Percentiles rank a stretch among this genome's conserved stretches.
Conservation (phyloP, 2,113 vertebrate species). For the Aythya baeri region DNA sequence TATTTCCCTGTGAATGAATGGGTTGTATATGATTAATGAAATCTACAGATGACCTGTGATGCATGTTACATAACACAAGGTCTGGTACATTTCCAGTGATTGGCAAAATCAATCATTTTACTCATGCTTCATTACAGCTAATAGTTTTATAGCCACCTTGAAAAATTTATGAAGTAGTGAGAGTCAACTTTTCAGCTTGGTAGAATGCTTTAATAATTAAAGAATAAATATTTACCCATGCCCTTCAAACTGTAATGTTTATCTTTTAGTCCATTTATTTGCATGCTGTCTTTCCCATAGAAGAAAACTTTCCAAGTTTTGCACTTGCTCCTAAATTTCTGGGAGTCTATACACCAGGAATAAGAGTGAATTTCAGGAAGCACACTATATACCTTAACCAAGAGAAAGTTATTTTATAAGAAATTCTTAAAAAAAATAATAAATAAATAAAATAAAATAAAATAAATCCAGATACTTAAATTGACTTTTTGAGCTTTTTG, state of each 20-base stretch:
- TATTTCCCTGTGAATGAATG: not conserved
- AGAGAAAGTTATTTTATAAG: not conserved
- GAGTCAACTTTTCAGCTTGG: not conserved
- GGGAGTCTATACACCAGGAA: not conserved
- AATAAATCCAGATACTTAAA: not conserved
- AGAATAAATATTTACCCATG: conserved; percentile 10
- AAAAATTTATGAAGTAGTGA: not conserved
- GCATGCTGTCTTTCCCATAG: not conserved
- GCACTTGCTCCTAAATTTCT: not conserved
- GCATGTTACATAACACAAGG: conserved; percentile 11
- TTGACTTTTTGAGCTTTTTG: not conserved
- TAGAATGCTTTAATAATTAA: not conserved
- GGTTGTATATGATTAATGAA: conserved; percentile 31
- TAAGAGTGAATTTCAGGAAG: not conserved
- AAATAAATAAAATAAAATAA: too few species aligned
- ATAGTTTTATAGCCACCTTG: conserved; percentile 4
- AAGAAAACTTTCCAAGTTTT: not conserved
- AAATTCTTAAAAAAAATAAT: not conserved
- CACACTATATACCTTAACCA: rapidly evolving
- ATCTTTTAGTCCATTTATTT: not conserved
- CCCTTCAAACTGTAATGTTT: not conserved
- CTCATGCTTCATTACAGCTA: not conserved
- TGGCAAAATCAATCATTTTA: conserved; percentile 42
- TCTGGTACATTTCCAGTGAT: not conserved
- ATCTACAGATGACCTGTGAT: conserved; percentile 2